Base-by-base conservation (phyloP, 2,888 invertebrate species). In the Vanessa cardui region DNA sequence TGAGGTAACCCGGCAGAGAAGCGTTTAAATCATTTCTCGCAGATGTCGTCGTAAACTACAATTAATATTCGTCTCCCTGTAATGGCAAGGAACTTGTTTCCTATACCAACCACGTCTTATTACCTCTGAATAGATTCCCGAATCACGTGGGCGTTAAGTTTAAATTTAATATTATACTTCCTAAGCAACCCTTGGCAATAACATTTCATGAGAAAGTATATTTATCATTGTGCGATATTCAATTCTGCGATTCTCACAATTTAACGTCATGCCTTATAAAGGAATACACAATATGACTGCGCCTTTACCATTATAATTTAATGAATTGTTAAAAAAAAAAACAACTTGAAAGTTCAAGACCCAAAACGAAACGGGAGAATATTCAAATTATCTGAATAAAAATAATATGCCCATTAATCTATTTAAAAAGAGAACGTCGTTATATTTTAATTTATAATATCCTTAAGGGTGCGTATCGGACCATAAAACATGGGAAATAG, bases 21-120 rank as follows among this genome's bases (percentile, higher is more conserved):
- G 59, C 44, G 60, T 64, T 73, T 74, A 74, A 72, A 73, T 73
- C 72, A 72, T 72, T 69, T 64, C 67, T 65, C 61, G 69, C 67
- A 64, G 52, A 69, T 72, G 75, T 74, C 73, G 65, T 72, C 72
- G 70, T 75, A 75, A 74, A 74, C 62, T 62, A 74, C 75, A 71
- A 73, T 75, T 74, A 75, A 73, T 74, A 69, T 66, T 70, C 68
- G 62, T 68, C 70, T 68, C 58, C 49, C 59, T 46, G 54, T 67
- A 72, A 73, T 72, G 58, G 69, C 54, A 58, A 54, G 68, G 62
- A 69, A 69, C 68, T 65, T 49, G 69, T 68, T 66, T 46, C 63
- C 60, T 61, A 66, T 71, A 61, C 56, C 59, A 50, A 46, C 66
- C 61, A 64, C 65, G 61, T 68, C 64, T 45, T 63, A 52, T 45